phyloP scores from a whole-genome alignment of 2,113 vertebrate genomes.

The Myanophis thanlyinensis region DNA sequence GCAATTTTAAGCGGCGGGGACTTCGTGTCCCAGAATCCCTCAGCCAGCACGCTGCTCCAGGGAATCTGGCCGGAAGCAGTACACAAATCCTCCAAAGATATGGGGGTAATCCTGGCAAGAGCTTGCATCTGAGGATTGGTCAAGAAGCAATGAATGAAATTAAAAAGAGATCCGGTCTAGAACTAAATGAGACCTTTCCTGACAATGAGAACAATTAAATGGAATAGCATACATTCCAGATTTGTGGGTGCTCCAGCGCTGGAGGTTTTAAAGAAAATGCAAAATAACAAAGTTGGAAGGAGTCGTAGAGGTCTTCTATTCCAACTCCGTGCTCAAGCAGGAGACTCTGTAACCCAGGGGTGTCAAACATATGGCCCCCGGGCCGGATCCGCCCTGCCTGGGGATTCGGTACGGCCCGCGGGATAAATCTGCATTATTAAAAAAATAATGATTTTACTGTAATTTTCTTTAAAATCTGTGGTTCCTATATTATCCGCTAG shows the following conservation, averaged over 20 bases:
- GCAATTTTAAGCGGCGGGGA: background rate
- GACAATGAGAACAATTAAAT: background rate
- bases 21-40: background rate
- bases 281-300: too few relatives aligned
- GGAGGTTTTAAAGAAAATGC: background rate
- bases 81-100: background rate
- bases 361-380: too few relatives aligned
- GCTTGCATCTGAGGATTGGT: background rate
- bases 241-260: background rate
- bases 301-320: background rate
- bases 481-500: too few relatives aligned
- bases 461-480: too few relatives aligned
- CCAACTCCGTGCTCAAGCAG: background rate
- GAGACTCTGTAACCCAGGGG: background rate
- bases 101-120: background rate
- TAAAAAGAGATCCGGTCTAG: background rate
- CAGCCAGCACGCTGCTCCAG: background rate
- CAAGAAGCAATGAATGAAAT: background rate
- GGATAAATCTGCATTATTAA: too few relatives aligned
- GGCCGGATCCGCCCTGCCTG: too few relatives aligned
- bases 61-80: background rate
- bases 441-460: too few relatives aligned
- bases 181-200: background rate
- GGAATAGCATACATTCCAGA: background rate
- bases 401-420: too few relatives aligned